Conservation (phyloP, 2,888 invertebrate genomes). For the Dolomedes plantarius region DNA sequence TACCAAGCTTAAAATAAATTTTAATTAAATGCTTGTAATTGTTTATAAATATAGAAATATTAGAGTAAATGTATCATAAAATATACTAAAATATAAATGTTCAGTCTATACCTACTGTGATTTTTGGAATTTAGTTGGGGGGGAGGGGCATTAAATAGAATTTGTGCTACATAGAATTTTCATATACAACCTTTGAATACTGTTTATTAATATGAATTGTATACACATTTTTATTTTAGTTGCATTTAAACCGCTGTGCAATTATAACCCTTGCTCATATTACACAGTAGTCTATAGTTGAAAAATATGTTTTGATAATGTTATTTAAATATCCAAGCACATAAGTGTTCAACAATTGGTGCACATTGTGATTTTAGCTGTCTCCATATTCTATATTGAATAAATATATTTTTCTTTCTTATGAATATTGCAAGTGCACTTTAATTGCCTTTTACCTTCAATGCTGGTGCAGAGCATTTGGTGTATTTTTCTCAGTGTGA, state of each 20-base stretch:
- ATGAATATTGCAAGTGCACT: constrained; percentile 9
- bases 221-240: too few relatives aligned
- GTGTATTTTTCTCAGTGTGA: constrained; percentile 1
- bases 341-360: neutral
- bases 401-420: constrained; percentile 4
- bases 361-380: neutral
- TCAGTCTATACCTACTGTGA: too few relatives aligned
- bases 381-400: neutral
- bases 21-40: too few relatives aligned
- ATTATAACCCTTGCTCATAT: constrained; percentile 14
- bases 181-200: too few relatives aligned
- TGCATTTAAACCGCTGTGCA: neutral
- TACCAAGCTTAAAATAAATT: too few relatives aligned
- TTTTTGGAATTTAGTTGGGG: too few relatives aligned
- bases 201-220: too few relatives aligned
- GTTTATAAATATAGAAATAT: too few relatives aligned
- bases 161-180: too few relatives aligned
- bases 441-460: neutral
- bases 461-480: neutral
- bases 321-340: neutral
- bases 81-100: too few relatives aligned
- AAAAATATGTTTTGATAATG: neutral
- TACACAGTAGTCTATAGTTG: neutral
- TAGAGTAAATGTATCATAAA: too few relatives aligned
- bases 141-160: too few relatives aligned